Percentiles rank a stretch among this genome's conserved stretches.
Evolutionary conservation across 2,113 vertebrate genomes (phyloP).

Genomic region (Chaetodon auriga): DNA sequence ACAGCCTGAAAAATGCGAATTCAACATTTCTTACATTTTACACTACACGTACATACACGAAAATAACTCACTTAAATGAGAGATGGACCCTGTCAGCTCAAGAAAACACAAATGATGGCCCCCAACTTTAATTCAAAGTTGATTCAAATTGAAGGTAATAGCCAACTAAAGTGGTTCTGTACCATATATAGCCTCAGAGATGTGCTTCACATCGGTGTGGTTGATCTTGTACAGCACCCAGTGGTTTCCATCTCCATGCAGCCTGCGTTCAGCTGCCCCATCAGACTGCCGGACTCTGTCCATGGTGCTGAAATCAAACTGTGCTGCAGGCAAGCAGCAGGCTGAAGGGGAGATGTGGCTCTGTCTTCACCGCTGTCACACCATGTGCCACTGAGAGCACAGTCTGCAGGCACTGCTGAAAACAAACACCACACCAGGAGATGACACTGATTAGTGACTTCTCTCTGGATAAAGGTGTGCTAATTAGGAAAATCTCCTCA

Average conservation of each 20-base stretch:
- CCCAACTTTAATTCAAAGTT: not conserved
- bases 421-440: constrained; percentile 38
- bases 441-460: constrained; percentile 30
- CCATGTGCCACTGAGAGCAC: constrained; percentile 14
- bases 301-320: constrained; percentile 73
- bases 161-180: not conserved
- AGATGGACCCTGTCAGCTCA: not conserved
- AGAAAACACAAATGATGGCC: not conserved
- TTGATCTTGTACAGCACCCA: not conserved
- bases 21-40: constrained; percentile 22
- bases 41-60: not conserved
- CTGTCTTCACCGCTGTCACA: constrained; percentile 25
- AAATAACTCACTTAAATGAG: not conserved
- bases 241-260: no score
- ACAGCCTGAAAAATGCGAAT: constrained; percentile 15
- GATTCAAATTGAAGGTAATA: not conserved
- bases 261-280: not conserved
- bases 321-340: not conserved
- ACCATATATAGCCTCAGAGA: not conserved
- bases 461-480: constrained; percentile 26
- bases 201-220: not conserved
- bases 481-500: constrained; percentile 41
- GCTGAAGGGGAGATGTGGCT: not conserved
- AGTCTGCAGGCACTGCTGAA: constrained; percentile 14
- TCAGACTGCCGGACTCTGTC: constrained; percentile 60